phyloP scores from a whole-genome alignment of 37 sponge, comb jelly and placozoan genomes.

The Halisarca cf. caerulea region DNA sequence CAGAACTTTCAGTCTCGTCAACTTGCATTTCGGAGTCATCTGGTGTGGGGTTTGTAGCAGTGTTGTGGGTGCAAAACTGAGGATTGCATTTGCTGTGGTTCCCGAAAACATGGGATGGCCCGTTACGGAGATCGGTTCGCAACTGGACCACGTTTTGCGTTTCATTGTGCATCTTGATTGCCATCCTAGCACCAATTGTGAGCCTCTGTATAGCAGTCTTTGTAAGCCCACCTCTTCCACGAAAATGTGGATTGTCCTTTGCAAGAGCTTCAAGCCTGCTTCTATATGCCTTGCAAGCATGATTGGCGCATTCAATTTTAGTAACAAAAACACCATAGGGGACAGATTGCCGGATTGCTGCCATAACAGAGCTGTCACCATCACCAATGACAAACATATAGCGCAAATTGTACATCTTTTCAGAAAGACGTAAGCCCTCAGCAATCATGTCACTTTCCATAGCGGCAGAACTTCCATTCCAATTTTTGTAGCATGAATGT shows the following conservation, averaged over 20 bases:
- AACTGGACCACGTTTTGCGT: neutral
- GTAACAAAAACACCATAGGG: neutral
- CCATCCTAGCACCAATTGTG: neutral
- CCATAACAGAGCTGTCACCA: constrained; percentile 1
- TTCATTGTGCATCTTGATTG: neutral
- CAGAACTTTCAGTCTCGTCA: neutral
- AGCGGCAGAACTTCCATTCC: constrained; percentile 24
- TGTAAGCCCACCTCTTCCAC: constrained; percentile 7
- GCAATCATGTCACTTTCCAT: constrained; percentile 56
- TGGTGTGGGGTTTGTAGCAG: neutral
- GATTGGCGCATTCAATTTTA: constrained; percentile 9
- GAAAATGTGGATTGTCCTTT: neutral
- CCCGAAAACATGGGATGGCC: neutral
- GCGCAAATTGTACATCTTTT: neutral
- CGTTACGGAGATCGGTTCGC: neutral
- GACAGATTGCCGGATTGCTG: neutral
- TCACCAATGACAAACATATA: neutral
- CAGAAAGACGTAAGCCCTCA: no score
- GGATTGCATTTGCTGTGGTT: constrained; percentile 9
- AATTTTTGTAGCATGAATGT: constrained; percentile 41
- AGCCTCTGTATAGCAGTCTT: neutral
- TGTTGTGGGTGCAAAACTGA: neutral
- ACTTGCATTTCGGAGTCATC: neutral
- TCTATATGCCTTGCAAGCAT: neutral
- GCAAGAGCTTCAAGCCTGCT: neutral